Evolutionary conservation across 2,797 vertebrate genomes (phyloP), one percentile per base, ranked within the genome.

Genomic region (Enteromius anoplus): DNA sequence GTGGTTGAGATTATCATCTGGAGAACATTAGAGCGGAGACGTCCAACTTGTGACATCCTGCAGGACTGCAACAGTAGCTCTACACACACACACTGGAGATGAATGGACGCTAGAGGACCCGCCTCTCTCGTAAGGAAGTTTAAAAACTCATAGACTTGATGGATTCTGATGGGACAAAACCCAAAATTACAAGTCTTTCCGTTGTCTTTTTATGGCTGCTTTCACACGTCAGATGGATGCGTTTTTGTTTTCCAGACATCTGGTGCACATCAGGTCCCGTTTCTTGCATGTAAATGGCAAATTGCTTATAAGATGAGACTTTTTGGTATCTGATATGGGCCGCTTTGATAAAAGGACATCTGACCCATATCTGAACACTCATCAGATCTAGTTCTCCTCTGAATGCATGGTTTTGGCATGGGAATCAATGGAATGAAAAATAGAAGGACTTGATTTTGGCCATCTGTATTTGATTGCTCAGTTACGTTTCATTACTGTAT

Each of bases 11-110:
- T 89, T 86, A 87, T 93, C 92, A 93, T 93, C 92, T 94, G 93
- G 91, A 93, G 91, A 82, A 89, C 88, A 93, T 94, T 92, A 93
- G 86, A 89, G 86, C 87, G 85, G 87, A 87, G 91, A 91, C 93
- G 92, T 91, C 89, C 89, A 85, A 89, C 89, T 94, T 93, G 92
- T 93, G 92, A 93, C 91, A 91, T 92, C 92, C 90, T 92, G 89
- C 89, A 93, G 91, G 89, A 93, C 89, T 91, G 91, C 91, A 93
- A 91, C 93, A 89, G 93, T 93, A 93, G 93, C 92, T 90, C 85
- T 91, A 91, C 90, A 92, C 90, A 90, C 88, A 78, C 84, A 85
- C 49, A 42, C 34, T 9, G 19, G 23, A 49, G 77, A 51, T 79
- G 23, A 66, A 68, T 79, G 77, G 29, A 68, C 6, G 7, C 32